Conservation (phyloP, 1,140 invertebrate species). For the Brachionus rubens region DNA sequence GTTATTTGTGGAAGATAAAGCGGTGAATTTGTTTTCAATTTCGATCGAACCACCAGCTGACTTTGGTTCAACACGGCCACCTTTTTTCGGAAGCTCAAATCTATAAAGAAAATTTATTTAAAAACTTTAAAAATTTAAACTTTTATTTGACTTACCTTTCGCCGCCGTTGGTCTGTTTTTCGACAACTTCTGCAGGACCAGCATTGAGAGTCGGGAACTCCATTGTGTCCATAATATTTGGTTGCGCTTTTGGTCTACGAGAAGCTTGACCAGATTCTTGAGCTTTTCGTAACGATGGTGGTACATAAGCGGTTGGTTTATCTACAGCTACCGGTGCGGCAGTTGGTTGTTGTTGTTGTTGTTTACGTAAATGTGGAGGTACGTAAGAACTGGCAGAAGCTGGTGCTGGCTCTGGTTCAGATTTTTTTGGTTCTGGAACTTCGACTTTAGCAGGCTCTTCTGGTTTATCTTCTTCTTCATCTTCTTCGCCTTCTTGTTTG, state of each 20-base stretch:
- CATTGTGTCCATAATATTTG: slow-evolving; percentile 39
- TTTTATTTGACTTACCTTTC: slow-evolving; percentile 13
- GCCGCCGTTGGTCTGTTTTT: background rate
- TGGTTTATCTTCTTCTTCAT: background rate
- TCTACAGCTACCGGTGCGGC: background rate
- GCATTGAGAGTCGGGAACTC: slow-evolving; percentile 44
- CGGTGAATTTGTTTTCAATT: slow-evolving; percentile 40
- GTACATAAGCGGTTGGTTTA: background rate
- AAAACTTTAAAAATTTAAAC: background rate
- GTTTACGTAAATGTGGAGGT: slow-evolving; percentile 18
- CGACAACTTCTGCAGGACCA: background rate
- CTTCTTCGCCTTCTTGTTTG: background rate
- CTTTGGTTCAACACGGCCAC: slow-evolving; percentile 17
- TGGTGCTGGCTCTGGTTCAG: background rate
- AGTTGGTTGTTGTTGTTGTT: background rate
- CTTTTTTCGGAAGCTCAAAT: slow-evolving; percentile 36
- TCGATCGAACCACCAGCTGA: background rate
- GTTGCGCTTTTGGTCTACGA: slow-evolving; percentile 18
- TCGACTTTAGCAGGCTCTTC: background rate
- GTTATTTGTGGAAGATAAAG: slow-evolving; percentile 40
- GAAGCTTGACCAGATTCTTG: background rate
- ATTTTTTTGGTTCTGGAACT: background rate
- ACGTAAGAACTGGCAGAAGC: background rate
- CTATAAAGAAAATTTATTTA: background rate
- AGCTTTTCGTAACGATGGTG: slow-evolving; percentile 5